These are phyloP conservation scores for Loris lydekkerianus DNA, from an alignment of 2,797 vertebrate genomes.

Conservation along the genomic window DNA sequence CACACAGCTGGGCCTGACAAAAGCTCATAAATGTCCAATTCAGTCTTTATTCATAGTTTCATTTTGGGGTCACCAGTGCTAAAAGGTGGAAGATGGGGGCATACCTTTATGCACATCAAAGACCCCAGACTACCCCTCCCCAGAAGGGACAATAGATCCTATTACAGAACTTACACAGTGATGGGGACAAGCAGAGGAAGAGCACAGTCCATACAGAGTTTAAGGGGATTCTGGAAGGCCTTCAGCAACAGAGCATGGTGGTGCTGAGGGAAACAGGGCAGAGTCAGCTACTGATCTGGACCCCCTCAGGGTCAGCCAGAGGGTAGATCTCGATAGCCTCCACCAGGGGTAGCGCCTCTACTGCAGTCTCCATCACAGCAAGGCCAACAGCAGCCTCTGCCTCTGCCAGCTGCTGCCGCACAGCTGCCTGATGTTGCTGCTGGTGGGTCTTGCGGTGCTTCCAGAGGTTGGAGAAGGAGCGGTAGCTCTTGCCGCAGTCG, in stretches of 20 bases:
- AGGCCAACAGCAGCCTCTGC: slow-evolving; percentile 67
- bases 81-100: neutral
- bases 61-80: slow-evolving; percentile 63
- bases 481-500: slow-evolving; percentile 90
- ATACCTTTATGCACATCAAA: slow-evolving; percentile 16
- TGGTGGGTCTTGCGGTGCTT: slow-evolving; percentile 89
- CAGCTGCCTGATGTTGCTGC: slow-evolving; percentile 82
- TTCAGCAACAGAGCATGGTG: neutral
- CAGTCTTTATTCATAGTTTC: slow-evolving; percentile 79
- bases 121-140: slow-evolving; percentile 5
- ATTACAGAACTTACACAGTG: slow-evolving; percentile 55
- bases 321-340: slow-evolving; percentile 89
- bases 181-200: neutral
- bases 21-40: slow-evolving; percentile 54
- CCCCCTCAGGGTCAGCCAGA: slow-evolving; percentile 77
- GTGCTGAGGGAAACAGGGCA: neutral
- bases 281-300: slow-evolving; percentile 81
- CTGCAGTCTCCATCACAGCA: slow-evolving; percentile 84
- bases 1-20: neutral
- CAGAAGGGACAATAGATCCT: slow-evolving; percentile 66
- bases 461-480: slow-evolving; percentile 92
- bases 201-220: slow-evolving; percentile 40
- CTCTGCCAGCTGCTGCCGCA: slow-evolving; percentile 83
- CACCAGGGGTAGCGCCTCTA: slow-evolving; percentile 86
- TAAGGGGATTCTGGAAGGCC: neutral